phyloP scores from a whole-genome alignment of 2,113 vertebrate species.

The Lamprotornis superbus region DNA sequence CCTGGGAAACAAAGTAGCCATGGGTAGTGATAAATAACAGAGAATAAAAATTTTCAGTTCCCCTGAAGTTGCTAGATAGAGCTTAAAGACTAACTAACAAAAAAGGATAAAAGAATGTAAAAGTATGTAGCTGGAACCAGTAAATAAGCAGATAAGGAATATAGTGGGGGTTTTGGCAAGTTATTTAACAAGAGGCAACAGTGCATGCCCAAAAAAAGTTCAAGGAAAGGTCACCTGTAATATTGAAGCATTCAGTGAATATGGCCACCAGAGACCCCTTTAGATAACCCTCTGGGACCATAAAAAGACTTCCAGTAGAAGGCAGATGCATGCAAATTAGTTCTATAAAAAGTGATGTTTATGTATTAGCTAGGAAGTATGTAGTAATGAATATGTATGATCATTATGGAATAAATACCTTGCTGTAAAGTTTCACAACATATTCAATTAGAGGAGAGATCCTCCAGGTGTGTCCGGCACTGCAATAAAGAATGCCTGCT shows the following conservation, averaged over 20 bases:
- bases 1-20: neutral
- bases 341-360: neutral
- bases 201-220: neutral
- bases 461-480: neutral
- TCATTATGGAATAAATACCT: neutral
- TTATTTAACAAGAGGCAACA: neutral
- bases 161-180: neutral
- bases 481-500: neutral
- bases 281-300: neutral
- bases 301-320: neutral
- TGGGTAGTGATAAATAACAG: neutral
- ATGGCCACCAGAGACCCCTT: neutral
- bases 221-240: neutral
- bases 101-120: neutral
- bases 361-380: neutral
- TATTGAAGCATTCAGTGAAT: neutral
- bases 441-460: neutral
- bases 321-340: neutral
- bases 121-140: neutral
- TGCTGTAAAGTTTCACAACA: neutral
- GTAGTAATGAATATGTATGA: neutral
- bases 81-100: neutral
- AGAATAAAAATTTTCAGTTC: neutral
- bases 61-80: neutral
- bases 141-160: neutral